phyloP scores from a whole-genome alignment of 2,797 vertebrate species.

The Mionectes olivaceus region DNA sequence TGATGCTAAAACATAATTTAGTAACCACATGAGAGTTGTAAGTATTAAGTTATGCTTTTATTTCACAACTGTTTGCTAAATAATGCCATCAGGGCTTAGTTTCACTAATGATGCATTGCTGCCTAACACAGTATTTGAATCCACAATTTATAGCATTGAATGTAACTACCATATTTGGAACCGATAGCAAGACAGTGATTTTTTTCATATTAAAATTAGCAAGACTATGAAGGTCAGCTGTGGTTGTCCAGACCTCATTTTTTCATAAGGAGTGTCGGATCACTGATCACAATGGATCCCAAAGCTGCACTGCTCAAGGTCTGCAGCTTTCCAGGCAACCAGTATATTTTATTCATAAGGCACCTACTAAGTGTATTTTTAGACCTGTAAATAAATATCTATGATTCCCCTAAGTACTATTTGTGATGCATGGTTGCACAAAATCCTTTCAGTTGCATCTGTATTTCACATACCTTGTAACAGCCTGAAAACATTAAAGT shows the following conservation, averaged over 20 bases:
- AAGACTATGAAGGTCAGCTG: neutral
- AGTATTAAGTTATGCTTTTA: neutral
- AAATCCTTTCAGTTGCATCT: neutral
- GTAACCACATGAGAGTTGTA: neutral
- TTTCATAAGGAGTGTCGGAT: neutral
- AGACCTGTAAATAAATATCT: slow-evolving; percentile 19
- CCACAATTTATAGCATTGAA: neutral
- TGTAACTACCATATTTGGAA: neutral
- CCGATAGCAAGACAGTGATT: no score
- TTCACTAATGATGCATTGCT: neutral
- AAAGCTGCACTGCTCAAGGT: neutral
- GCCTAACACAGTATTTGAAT: neutral
- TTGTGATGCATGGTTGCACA: neutral
- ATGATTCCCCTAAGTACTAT: neutral
- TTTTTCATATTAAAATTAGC: neutral
- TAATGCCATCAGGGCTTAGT: neutral
- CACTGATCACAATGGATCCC: neutral
- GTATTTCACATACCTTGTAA: neutral
- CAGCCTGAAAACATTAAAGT: neutral
- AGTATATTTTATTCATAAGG: neutral
- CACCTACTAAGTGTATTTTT: neutral
- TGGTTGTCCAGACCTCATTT: neutral
- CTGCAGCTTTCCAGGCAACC: neutral
- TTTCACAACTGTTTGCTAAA: neutral
- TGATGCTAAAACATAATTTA: neutral